Percentiles rank a stretch among this genome's conserved stretches.
phyloP scores from a whole-genome alignment of 2,113 vertebrate species.

The Hucho hucho region DNA sequence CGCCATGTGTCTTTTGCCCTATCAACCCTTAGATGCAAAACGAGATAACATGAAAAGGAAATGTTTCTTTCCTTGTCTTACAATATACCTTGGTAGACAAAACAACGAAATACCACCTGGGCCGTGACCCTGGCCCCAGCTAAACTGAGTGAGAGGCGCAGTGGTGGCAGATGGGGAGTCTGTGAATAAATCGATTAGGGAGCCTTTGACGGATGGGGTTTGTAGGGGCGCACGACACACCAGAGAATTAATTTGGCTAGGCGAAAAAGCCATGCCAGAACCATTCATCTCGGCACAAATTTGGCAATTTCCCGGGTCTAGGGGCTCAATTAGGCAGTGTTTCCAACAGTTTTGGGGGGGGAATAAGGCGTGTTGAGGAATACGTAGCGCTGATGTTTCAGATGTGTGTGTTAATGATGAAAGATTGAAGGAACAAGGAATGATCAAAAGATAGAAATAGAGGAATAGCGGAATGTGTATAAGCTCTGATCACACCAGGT shows the following conservation, averaged over 20 bases:
- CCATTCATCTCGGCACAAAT: constrained; percentile 66
- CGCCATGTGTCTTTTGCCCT: constrained; percentile 6
- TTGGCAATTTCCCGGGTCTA: constrained; percentile 62
- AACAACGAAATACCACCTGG: constrained; percentile 7
- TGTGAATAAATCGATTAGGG: constrained; percentile 72
- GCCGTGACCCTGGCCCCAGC: constrained; percentile 25
- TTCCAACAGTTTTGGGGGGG: constrained; percentile 46
- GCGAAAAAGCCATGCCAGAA: constrained; percentile 53
- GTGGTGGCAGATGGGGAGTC: constrained; percentile 44
- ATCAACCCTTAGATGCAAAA: neutral
- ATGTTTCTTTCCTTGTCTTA: neutral
- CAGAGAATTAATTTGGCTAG: constrained; percentile 70
- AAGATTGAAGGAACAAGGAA: constrained; percentile 27
- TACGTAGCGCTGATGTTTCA: constrained; percentile 34
- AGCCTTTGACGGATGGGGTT: constrained; percentile 69
- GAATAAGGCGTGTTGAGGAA: constrained; percentile 50
- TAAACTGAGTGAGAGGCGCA: constrained; percentile 35
- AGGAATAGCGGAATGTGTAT: neutral
- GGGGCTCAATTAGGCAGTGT: constrained; percentile 63
- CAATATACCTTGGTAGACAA: neutral
- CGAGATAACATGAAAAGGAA: neutral
- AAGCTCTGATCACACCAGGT: neutral
- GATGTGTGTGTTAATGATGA: constrained; percentile 51
- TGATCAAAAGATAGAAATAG: neutral
- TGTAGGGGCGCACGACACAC: constrained; percentile 61